Conservation (phyloP, 2,888 invertebrate species). For the Netelia virgata region DNA sequence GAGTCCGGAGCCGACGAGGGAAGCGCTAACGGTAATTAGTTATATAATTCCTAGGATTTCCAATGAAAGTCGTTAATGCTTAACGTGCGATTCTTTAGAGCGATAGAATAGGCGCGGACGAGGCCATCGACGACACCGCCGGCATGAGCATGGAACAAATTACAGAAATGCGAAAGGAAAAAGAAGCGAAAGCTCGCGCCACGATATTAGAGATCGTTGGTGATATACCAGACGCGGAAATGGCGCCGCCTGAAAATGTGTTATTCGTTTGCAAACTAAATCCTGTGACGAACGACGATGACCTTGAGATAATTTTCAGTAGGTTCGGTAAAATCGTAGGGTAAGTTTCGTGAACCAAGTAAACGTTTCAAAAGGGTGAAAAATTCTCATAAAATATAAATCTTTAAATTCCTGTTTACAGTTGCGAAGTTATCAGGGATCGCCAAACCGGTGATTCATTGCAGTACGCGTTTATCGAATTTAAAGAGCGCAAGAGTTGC, state of each 20-base stretch:
- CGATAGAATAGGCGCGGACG: slow-evolving; percentile 96
- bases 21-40: slow-evolving; percentile 87
- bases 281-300: slow-evolving; percentile 98
- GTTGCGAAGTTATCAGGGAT: slow-evolving; percentile 98
- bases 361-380: slow-evolving; percentile 86
- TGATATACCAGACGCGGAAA: slow-evolving; percentile 98
- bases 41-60: background rate
- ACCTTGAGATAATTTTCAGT: slow-evolving; percentile 98
- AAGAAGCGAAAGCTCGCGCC: slow-evolving; percentile 98
- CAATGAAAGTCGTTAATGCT: background rate
- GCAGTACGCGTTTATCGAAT: slow-evolving; percentile 99
- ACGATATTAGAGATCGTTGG: slow-evolving; percentile 99
- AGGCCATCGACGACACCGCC: slow-evolving; percentile 95
- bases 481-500: slow-evolving; percentile 95
- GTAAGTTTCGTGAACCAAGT: slow-evolving; percentile 78
- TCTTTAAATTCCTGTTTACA: slow-evolving; percentile 77
- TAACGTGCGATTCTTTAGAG: slow-evolving; percentile 85
- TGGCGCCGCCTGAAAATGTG: slow-evolving; percentile 99
- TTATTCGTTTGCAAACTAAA: slow-evolving; percentile 99
- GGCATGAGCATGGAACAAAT: slow-evolving; percentile 95
- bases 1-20: slow-evolving; percentile 95
- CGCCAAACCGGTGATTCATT: slow-evolving; percentile 96
- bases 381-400: slow-evolving; percentile 88
- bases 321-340: slow-evolving; percentile 96
- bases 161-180: slow-evolving; percentile 94